These are phyloP conservation scores for Rotaria magnacalcarata DNA, from an alignment of 2,888 invertebrate genomes.

Conservation along the genomic window DNA sequence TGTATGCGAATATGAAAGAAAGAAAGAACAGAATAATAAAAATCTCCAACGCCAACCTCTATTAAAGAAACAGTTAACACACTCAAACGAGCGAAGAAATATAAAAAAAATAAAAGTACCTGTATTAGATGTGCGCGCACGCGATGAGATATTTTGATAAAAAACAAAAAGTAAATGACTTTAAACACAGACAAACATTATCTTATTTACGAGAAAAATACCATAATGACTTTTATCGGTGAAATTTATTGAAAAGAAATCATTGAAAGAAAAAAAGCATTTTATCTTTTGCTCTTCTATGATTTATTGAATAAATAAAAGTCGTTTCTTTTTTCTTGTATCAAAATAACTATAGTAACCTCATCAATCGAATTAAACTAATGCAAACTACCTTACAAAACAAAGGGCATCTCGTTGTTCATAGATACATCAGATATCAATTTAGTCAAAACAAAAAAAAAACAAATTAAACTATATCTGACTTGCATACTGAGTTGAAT, in stretches of 20 bases:
- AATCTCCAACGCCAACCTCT: slow-evolving; percentile 10
- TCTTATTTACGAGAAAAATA: background rate
- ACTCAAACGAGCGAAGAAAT: background rate
- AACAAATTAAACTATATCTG: background rate
- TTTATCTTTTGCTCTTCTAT: background rate
- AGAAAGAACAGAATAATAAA: background rate
- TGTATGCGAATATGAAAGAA: background rate
- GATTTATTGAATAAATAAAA: background rate
- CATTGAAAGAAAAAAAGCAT: background rate
- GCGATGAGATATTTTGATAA: slow-evolving; percentile 6
- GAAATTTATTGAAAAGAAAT: background rate
- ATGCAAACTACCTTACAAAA: background rate
- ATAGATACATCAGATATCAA: background rate
- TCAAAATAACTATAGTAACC: background rate
- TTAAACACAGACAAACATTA: background rate
- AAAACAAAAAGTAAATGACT: background rate
- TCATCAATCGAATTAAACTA: background rate
- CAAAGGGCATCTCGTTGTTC: background rate
- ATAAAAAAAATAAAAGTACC: background rate
- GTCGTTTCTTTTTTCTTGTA: background rate
- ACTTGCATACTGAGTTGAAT: background rate
- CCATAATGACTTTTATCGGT: background rate
- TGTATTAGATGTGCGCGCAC: slow-evolving; percentile 1
- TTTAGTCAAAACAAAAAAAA: background rate
- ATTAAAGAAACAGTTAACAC: background rate